Conservation (phyloP, 2,888 invertebrate species). For the Scaptomyza tumidula region DNA sequence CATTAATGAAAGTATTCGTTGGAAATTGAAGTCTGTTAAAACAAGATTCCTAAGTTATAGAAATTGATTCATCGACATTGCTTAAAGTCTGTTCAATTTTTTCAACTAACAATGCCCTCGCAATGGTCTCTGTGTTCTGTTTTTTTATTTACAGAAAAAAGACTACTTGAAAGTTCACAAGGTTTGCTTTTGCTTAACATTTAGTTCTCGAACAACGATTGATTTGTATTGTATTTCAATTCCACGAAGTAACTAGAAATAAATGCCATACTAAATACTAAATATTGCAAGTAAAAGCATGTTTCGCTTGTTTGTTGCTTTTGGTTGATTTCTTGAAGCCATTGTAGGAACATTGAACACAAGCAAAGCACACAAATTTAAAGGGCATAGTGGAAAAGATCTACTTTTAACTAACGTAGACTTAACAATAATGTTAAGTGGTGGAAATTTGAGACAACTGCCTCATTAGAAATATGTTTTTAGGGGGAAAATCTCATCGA, state of each 20-base stretch:
- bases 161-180: not conserved
- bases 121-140: not conserved
- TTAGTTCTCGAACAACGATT: not conserved
- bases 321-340: not conserved
- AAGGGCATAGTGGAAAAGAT: not conserved
- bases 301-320: not conserved
- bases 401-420: not conserved
- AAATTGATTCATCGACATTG: too few species aligned
- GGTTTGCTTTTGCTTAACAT: not conserved
- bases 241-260: not conserved
- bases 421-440: not conserved
- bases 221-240: not conserved
- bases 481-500: constrained; percentile 11
- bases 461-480: not conserved
- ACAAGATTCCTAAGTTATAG: too few species aligned
- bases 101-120: not conserved
- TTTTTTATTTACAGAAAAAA: too few species aligned
- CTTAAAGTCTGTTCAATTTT: too few species aligned
- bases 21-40: not conserved
- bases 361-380: not conserved
- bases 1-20: not conserved
- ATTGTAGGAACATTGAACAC: not conserved
- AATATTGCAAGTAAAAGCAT: not conserved
- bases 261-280: not conserved
- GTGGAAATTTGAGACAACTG: not conserved